Conservation (phyloP, 2,888 invertebrate genomes). For the Yponomeuta cagnagella region DNA sequence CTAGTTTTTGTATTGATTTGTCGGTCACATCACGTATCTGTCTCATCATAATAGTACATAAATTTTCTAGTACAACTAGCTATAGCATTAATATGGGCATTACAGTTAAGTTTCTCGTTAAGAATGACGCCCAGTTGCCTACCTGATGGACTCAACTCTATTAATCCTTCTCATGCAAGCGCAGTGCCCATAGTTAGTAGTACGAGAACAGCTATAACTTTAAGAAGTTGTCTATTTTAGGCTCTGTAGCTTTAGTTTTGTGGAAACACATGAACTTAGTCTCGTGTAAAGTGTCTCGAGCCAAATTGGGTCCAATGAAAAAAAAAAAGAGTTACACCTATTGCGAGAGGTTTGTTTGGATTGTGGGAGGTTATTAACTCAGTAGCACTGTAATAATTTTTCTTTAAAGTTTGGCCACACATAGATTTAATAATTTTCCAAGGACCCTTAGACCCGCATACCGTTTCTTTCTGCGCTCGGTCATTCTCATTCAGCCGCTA, state of each 20-base stretch:
- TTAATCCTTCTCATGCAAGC: not conserved
- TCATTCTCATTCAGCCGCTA: too few species aligned
- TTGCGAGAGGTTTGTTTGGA: too few species aligned
- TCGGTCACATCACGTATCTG: not conserved
- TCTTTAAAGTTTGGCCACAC: too few species aligned
- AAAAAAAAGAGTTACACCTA: too few species aligned
- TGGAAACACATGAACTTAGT: conserved; percentile 3
- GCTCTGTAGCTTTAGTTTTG: not conserved
- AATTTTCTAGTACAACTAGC: not conserved
- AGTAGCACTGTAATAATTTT: too few species aligned
- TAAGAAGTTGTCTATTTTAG: not conserved
- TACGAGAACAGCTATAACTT: not conserved
- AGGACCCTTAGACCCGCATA: too few species aligned
- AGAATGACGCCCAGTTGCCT: not conserved
- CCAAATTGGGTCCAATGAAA: too few species aligned
- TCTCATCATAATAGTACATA: not conserved
- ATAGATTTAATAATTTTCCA: too few species aligned
- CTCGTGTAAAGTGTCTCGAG: not conserved
- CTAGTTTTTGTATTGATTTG: not conserved
- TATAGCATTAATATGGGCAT: not conserved
- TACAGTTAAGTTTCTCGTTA: not conserved
- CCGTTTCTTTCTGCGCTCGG: too few species aligned
- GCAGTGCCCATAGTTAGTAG: not conserved
- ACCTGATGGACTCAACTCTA: not conserved
- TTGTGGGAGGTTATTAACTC: too few species aligned